phyloP scores from a whole-genome alignment of 2,797 vertebrate genomes.

The Lemur catta region DNA sequence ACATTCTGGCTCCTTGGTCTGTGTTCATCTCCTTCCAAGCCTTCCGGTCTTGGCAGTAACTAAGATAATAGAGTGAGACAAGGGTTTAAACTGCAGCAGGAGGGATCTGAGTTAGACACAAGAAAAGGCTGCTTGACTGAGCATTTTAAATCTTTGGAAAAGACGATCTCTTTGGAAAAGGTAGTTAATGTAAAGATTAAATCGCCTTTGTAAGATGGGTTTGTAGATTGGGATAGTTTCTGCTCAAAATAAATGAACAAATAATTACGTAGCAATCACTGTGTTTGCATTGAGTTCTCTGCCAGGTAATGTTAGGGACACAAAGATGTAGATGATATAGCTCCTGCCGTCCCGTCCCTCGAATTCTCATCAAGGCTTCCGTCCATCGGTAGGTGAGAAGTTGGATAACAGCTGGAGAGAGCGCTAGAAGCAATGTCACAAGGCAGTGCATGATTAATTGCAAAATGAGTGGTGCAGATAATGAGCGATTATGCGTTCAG shows the following conservation, averaged over 20 bases:
- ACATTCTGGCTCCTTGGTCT: not conserved
- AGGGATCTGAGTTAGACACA: slow-evolving; percentile 8
- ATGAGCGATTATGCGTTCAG: not conserved
- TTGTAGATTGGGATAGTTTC: not conserved
- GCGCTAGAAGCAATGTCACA: not conserved
- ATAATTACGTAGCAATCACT: not conserved
- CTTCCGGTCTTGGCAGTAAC: not conserved
- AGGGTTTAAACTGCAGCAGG: not conserved
- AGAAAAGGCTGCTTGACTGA: not conserved
- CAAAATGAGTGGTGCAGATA: not conserved
- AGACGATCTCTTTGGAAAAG: not conserved
- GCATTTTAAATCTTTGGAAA: not conserved
- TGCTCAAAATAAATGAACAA: not conserved
- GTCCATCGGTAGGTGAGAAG: not conserved
- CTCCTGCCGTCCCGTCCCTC: not conserved
- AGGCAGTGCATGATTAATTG: not conserved
- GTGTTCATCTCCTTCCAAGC: not conserved
- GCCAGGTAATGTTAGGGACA: not conserved
- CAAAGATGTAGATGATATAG: not conserved
- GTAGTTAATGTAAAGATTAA: not conserved
- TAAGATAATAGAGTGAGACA: not conserved
- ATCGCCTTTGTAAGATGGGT: not conserved
- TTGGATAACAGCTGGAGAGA: not conserved
- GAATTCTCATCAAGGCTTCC: not conserved
- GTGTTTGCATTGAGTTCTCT: not conserved